Evolutionary conservation across 2,113 vertebrate genomes (phyloP).

Genomic region (Callaeas wilsoni): DNA sequence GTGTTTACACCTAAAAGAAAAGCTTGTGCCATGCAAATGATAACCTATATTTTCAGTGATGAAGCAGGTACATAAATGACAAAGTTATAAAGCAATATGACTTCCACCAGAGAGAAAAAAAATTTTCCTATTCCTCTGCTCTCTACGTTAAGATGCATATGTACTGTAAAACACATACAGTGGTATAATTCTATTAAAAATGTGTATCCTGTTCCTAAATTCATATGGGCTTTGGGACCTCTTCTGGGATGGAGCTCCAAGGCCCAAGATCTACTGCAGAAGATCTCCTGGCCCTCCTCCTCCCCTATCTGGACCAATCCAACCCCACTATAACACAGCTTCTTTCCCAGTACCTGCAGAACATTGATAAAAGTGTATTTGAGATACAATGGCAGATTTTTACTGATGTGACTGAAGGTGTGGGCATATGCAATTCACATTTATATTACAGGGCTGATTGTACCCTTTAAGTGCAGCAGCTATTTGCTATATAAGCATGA

Average conservation of each 20-base stretch:
- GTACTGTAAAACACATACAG: neutral
- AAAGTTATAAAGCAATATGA: neutral
- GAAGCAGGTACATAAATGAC: neutral
- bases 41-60: neutral
- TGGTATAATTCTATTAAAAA: neutral
- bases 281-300: neutral
- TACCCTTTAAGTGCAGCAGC: neutral
- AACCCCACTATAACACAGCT: neutral
- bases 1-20: neutral
- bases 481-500: conserved; percentile 16
- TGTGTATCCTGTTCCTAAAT: neutral
- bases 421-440: neutral
- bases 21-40: neutral
- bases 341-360: neutral
- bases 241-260: neutral
- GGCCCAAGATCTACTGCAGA: neutral
- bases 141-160: neutral
- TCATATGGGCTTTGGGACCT: neutral
- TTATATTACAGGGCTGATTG: neutral
- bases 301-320: neutral
- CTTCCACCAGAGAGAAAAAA: neutral
- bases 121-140: neutral
- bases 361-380: neutral
- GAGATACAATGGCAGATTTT: neutral
- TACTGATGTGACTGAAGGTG: neutral